Evolutionary conservation across 1,140 invertebrate species (phyloP).

Genomic region (Penaeus vannamei): DNA sequence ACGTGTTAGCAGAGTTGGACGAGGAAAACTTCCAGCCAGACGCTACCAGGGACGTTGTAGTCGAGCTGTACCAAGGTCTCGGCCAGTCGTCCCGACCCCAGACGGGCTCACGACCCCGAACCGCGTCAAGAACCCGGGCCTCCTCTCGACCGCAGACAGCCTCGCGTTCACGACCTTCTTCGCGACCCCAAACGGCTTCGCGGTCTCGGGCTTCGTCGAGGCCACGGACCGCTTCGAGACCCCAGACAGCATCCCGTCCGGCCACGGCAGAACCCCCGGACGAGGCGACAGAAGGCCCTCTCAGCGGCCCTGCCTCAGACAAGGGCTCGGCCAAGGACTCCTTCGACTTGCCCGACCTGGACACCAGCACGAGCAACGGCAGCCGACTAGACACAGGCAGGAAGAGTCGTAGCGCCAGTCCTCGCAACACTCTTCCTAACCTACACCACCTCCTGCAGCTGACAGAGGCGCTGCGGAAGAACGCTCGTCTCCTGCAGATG

Average conservation of each 20-base stretch:
- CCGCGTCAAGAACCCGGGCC: not conserved
- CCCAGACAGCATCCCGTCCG: no score
- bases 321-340: no score
- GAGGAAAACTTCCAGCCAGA: slow-evolving; percentile 51
- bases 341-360: no score
- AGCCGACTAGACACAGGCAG: not conserved
- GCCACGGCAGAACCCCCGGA: no score
- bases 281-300: no score
- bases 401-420: not conserved
- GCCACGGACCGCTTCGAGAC: no score
- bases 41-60: slow-evolving; percentile 36
- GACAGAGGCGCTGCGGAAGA: slow-evolving; percentile 48
- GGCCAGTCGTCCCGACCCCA: not conserved
- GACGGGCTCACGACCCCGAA: not conserved
- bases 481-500: slow-evolving; percentile 46
- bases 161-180: no score
- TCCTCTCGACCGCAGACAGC: not conserved
- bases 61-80: slow-evolving; percentile 31
- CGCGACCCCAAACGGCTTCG: no score
- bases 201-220: no score
- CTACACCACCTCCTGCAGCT: slow-evolving; percentile 62
- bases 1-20: slow-evolving; percentile 46
- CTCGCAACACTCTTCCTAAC: slow-evolving; percentile 18
- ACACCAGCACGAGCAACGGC: not conserved
- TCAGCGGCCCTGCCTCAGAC: no score